Evolutionary conservation across 2,113 vertebrate genomes (phyloP).

Genomic region (Quiscalus mexicanus): DNA sequence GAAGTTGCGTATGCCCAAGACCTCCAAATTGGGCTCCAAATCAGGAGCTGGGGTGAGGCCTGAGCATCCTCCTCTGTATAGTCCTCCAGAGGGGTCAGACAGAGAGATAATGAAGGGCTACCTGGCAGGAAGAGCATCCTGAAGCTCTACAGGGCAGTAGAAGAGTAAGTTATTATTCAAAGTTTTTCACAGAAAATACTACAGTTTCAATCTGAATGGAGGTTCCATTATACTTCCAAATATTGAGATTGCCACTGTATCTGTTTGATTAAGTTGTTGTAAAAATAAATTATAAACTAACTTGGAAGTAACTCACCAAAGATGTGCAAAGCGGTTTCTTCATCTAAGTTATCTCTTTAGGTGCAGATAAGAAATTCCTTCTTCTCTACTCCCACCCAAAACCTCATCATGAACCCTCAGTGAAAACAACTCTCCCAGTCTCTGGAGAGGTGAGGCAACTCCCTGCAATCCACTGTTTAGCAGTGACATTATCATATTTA

Average conservation of each 20-base stretch:
- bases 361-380: slow-evolving; percentile 31
- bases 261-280: neutral
- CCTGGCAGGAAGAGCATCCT: neutral
- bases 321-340: neutral
- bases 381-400: neutral
- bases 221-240: neutral
- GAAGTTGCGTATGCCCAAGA: neutral
- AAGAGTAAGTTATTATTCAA: neutral
- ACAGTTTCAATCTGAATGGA: neutral
- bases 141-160: neutral
- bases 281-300: neutral
- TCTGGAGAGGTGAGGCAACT: neutral
- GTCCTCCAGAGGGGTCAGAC: neutral
- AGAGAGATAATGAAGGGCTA: neutral
- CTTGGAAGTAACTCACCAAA: neutral
- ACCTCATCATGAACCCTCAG: neutral
- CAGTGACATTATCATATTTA: neutral
- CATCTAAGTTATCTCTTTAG: neutral
- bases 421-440: neutral
- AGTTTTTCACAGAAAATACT: neutral
- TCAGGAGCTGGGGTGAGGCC: neutral
- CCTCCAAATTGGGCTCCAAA: neutral
- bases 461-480: neutral
- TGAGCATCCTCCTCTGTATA: neutral
- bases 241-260: neutral